Evolutionary conservation across 2,113 vertebrate genomes (phyloP).

Genomic region (Pseudorasbora parva): DNA sequence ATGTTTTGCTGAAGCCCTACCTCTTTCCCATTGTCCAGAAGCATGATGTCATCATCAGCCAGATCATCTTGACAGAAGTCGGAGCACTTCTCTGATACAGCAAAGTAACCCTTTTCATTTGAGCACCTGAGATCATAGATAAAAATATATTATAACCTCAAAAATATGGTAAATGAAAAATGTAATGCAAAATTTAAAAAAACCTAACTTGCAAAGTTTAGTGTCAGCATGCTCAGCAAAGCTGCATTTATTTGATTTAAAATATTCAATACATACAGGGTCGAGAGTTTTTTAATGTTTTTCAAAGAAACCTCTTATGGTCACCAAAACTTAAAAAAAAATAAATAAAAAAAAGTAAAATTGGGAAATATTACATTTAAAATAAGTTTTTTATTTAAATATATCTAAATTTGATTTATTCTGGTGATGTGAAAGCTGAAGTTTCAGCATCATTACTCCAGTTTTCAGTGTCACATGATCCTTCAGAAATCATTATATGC

Average conservation of each 20-base stretch:
- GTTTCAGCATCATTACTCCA: not conserved
- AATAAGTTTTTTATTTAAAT: not conserved
- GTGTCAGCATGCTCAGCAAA: no score
- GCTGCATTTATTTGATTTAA: no score
- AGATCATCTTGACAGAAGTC: conserved; percentile 98
- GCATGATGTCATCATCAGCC: conserved; percentile 97
- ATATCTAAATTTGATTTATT: not conserved
- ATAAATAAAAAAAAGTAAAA: not conserved
- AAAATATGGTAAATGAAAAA: not conserved
- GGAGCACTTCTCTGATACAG: conserved; percentile 95
- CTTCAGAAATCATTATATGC: not conserved
- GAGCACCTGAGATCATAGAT: conserved; percentile 83
- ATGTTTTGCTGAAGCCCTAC: conserved; percentile 65
- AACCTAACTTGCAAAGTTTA: no score
- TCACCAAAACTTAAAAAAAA: not conserved
- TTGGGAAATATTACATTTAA: not conserved
- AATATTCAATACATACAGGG: no score
- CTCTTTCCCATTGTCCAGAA: conserved; percentile 95
- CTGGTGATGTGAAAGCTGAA: not conserved
- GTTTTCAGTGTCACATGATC: not conserved
- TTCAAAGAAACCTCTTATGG: not conserved
- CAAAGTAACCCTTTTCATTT: conserved; percentile 97
- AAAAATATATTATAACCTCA: not conserved
- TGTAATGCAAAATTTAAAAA: not conserved
- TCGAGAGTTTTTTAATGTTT: no score